Evolutionary conservation across 1,140 invertebrate species (phyloP).

Genomic region (Magallana gigas): DNA sequence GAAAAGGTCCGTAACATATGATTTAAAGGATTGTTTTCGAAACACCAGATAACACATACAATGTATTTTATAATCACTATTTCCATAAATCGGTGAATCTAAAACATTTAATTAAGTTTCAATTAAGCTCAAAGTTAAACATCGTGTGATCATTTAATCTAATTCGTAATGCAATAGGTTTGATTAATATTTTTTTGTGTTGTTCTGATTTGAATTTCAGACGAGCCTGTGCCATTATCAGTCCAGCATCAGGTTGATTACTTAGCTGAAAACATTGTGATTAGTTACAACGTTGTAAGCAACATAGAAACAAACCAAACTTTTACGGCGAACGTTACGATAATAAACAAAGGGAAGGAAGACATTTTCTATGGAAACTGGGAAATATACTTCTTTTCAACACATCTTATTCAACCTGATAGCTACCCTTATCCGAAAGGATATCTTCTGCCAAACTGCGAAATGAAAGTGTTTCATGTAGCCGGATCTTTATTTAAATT

Average conservation of each 20-base stretch:
- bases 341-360: slow-evolving; percentile 62
- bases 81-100: too few relatives aligned
- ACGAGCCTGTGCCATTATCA: slow-evolving; percentile 4
- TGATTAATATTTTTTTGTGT: neutral
- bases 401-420: slow-evolving; percentile 60
- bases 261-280: slow-evolving; percentile 57
- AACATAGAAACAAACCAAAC: slow-evolving; percentile 54
- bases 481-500: slow-evolving; percentile 66
- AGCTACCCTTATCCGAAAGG: slow-evolving; percentile 51
- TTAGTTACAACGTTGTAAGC: slow-evolving; percentile 63
- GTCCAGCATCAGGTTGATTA: slow-evolving; percentile 66
- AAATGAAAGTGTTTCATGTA: slow-evolving; percentile 64
- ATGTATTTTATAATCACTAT: too few relatives aligned
- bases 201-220: slow-evolving; percentile 5
- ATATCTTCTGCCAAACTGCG: slow-evolving; percentile 43
- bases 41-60: too few relatives aligned
- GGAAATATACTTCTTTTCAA: slow-evolving; percentile 61
- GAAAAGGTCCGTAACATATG: neutral
- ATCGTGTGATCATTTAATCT: too few relatives aligned
- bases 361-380: slow-evolving; percentile 61
- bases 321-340: slow-evolving; percentile 47
- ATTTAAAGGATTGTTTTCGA: too few relatives aligned
- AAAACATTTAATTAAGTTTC: too few relatives aligned
- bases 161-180: too few relatives aligned
- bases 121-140: too few relatives aligned